A percentile compares a stretch with the other conserved stretches of the same genome.
phyloP scores from a whole-genome alignment of 1,140 invertebrate species.

The Platyscapa corneri region DNA sequence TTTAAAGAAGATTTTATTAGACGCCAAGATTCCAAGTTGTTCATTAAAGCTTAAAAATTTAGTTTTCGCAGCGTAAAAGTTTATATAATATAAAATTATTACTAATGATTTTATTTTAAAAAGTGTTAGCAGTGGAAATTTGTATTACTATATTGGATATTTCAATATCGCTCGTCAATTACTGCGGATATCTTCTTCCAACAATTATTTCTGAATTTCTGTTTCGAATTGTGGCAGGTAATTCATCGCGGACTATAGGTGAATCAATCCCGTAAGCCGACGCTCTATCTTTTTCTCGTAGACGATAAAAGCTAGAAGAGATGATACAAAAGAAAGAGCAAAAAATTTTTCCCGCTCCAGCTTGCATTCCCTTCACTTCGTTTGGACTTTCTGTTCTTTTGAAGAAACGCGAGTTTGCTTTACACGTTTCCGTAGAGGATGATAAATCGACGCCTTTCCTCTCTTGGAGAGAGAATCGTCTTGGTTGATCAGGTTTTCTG shows the following conservation, averaged over 20 bases:
- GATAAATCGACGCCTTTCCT: slow-evolving; percentile 68
- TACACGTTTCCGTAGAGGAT: slow-evolving; percentile 56
- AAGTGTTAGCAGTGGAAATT: too few species aligned
- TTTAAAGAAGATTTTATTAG: too few species aligned
- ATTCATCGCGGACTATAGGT: slow-evolving; percentile 9
- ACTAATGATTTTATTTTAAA: too few species aligned
- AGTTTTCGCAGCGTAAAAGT: too few species aligned
- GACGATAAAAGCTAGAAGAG: slow-evolving; percentile 3
- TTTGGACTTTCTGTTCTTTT: slow-evolving; percentile 42
- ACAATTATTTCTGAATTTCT: slow-evolving; percentile 40
- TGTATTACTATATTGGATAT: not conserved
- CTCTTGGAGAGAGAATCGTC: slow-evolving; percentile 2
- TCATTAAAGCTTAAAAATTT: too few species aligned
- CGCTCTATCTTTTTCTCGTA: slow-evolving; percentile 5
- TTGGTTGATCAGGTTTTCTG: slow-evolving; percentile 58
- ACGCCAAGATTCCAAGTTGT: too few species aligned
- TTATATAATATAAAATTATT: too few species aligned
- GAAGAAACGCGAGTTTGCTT: not conserved
- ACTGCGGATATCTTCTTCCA: not conserved
- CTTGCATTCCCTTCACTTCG: slow-evolving; percentile 30
- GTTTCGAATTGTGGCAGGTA: not conserved
- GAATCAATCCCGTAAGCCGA: slow-evolving; percentile 26
- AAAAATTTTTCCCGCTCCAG: slow-evolving; percentile 56
- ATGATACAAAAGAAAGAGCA: slow-evolving; percentile 52
- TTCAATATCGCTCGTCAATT: not conserved